A percentile compares a stretch with the other conserved stretches of the same genome.
Evolutionary conservation across 2,888 invertebrate genomes (phyloP).

Genomic region (Aphidius colemani): DNA sequence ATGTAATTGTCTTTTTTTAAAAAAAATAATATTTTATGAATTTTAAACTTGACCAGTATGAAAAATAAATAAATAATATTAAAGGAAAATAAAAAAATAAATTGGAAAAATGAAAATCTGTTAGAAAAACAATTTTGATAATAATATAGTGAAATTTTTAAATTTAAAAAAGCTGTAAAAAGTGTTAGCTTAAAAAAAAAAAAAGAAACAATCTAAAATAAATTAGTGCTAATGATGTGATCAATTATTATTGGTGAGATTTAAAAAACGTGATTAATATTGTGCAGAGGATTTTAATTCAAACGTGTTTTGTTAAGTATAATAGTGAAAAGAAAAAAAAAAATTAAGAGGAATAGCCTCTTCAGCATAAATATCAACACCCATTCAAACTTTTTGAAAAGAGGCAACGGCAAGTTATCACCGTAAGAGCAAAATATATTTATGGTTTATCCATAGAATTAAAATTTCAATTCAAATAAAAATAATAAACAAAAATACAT

Average conservation of each 20-base stretch:
- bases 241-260: neutral
- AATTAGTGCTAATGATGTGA: neutral
- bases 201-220: conserved; percentile 1
- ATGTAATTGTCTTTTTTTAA: no score
- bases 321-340: conserved; percentile 10
- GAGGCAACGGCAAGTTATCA: conserved; percentile 33
- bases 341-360: conserved; percentile 30
- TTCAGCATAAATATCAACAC: conserved; percentile 44
- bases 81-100: conserved; percentile 18
- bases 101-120: conserved; percentile 37
- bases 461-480: neutral
- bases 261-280: neutral
- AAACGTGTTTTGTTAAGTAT: no score
- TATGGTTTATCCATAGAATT: conserved; percentile 8
- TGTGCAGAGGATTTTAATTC: neutral
- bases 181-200: neutral
- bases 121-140: conserved; percentile 60
- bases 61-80: no score
- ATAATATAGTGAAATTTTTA: neutral
- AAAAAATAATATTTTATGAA: no score
- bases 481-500: neutral
- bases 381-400: conserved; percentile 32
- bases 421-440: conserved; percentile 22
- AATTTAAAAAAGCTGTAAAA: conserved; percentile 1
- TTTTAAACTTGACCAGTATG: no score